Conservation (phyloP, 2,797 vertebrate species). For the Muscicapa striata region DNA sequence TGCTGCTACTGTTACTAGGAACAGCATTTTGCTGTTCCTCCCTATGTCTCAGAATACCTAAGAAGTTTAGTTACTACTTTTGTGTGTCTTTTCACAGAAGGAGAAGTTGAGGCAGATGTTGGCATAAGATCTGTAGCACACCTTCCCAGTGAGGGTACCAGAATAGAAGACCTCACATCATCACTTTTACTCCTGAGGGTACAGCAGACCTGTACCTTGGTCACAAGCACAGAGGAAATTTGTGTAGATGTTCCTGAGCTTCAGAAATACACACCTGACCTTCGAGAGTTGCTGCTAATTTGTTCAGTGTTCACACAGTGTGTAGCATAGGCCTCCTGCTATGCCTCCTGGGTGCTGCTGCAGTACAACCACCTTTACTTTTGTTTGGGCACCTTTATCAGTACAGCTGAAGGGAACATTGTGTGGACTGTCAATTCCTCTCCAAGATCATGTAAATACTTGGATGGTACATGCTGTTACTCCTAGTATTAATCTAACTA, state of each 20-base stretch:
- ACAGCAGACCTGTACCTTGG: rapidly evolving
- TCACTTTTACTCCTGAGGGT: background rate
- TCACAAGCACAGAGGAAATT: background rate
- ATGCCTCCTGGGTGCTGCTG: background rate
- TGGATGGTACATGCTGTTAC: background rate
- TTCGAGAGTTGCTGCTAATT: background rate
- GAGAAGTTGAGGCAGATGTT: background rate
- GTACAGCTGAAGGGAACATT: background rate
- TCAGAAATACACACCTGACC: background rate
- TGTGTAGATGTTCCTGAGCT: background rate
- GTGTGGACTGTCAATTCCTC: background rate
- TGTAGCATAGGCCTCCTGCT: background rate
- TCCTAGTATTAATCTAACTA: background rate
- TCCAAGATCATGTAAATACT: background rate
- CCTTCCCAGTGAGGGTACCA: background rate
- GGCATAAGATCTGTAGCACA: background rate
- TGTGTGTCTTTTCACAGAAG: background rate
- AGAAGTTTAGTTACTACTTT: background rate
- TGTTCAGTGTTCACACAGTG: background rate
- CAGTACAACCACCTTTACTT: background rate
- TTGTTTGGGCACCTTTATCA: background rate
- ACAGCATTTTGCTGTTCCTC: background rate
- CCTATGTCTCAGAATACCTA: background rate
- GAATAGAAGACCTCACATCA: background rate
- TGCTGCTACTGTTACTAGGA: background rate